Conservation (phyloP, 37 sponge, comb jelly and placozoan species). For the Theonella swinhoei region DNA sequence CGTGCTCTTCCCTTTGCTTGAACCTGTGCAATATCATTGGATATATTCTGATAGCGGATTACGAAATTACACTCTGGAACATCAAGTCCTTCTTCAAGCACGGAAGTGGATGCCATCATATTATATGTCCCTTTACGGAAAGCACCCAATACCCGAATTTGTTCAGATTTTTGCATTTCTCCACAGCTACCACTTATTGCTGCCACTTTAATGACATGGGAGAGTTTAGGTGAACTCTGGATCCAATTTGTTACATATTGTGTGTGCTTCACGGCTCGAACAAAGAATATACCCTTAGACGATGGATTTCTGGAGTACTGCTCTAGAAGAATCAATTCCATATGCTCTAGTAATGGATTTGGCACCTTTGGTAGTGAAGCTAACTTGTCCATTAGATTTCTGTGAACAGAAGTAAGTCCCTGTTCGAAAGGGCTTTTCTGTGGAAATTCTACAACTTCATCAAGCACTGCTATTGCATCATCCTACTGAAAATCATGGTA, state of each 20-base stretch:
- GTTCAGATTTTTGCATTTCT: constrained; percentile 59
- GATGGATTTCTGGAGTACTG: constrained; percentile 7
- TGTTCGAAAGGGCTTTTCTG: neutral
- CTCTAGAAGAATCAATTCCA: constrained; percentile 2
- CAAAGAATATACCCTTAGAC: constrained; percentile 60
- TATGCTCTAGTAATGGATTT: constrained; percentile 52
- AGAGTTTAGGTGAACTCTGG: neutral
- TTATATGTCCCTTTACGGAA: constrained; percentile 52
- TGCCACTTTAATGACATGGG: neutral
- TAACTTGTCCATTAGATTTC: constrained; percentile 8
- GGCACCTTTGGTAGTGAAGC: constrained; percentile 16
- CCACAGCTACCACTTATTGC: neutral
- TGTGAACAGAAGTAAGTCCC: neutral
- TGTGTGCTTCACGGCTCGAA: constrained; percentile 48
- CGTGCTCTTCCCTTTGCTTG: constrained; percentile 78
- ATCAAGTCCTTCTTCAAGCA: constrained; percentile 81
- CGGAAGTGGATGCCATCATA: constrained; percentile 70
- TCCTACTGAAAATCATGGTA: constrained; percentile 46
- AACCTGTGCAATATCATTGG: constrained; percentile 68
- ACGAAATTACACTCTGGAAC: constrained; percentile 75
- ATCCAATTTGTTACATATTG: constrained; percentile 49
- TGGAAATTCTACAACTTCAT: neutral
- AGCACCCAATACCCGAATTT: constrained; percentile 33
- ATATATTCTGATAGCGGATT: constrained; percentile 63
- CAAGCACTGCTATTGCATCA: constrained; percentile 54